Evolutionary conservation across 1,140 invertebrate species (phyloP).

Genomic region (Achroia grisella): DNA sequence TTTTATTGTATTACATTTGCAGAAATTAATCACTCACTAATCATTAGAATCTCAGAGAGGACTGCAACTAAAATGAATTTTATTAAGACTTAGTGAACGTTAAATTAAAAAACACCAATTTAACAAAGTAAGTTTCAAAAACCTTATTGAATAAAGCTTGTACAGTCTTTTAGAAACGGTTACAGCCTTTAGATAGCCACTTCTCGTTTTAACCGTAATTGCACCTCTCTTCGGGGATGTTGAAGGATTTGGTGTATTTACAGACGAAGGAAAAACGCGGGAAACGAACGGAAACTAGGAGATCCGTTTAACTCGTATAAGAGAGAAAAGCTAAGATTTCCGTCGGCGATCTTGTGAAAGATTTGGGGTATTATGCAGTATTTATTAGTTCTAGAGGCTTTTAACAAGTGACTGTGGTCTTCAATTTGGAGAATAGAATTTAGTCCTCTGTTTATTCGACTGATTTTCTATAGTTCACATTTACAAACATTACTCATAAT

Average conservation of each 20-base stretch:
- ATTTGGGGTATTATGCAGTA: constrained; percentile 18
- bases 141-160: constrained; percentile 38
- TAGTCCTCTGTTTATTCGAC: no score
- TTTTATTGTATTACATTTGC: no score
- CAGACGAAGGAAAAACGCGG: constrained; percentile 32
- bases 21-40: no score
- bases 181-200: constrained; percentile 41
- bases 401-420: neutral
- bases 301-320: constrained; percentile 11
- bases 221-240: constrained; percentile 34
- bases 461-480: no score
- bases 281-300: constrained; percentile 18
- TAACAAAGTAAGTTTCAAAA: constrained; percentile 40
- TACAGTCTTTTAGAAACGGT: constrained; percentile 35
- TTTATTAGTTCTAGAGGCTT: constrained; percentile 28
- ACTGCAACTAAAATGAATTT: no score
- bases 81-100: no score
- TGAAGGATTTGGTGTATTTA: constrained; percentile 50
- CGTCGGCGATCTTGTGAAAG: constrained; percentile 12
- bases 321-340: constrained; percentile 21
- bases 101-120: no score
- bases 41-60: no score
- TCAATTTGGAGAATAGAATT: neutral
- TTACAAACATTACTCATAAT: neutral
- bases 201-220: constrained; percentile 33